These are phyloP conservation scores for Brachyptera putata DNA, from an alignment of 2,888 invertebrate genomes.

Conservation along the genomic window DNA sequence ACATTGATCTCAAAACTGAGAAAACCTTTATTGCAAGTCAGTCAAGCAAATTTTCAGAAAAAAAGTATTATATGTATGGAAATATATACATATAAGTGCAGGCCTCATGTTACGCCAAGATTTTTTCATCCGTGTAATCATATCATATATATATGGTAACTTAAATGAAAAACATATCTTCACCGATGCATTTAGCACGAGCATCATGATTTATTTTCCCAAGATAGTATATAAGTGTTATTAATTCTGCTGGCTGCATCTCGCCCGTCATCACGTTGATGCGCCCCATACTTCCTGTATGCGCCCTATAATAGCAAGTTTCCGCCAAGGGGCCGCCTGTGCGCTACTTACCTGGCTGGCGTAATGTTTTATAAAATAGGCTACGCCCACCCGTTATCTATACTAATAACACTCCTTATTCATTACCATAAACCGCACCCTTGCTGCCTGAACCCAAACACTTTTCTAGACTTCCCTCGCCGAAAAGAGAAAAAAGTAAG, in stretches of 20 bases:
- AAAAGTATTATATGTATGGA: not conserved
- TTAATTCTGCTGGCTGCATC: not conserved
- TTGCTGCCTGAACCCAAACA: not conserved
- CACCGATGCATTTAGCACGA: no score
- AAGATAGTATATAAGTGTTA: no score
- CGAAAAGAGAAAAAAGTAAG: no score
- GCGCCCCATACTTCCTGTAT: not conserved
- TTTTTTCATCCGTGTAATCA: not conserved
- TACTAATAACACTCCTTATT: constrained; percentile 20
- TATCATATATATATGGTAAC: no score
- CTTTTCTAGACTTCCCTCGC: no score
- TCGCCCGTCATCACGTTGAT: not conserved
- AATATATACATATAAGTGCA: no score
- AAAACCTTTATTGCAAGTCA: not conserved
- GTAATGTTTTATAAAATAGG: not conserved
- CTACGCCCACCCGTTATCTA: constrained; percentile 18
- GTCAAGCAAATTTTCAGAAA: not conserved
- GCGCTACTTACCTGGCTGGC: not conserved
- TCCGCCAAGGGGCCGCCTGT: not conserved
- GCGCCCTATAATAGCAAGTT: not conserved
- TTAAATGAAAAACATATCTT: no score
- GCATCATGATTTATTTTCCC: no score
- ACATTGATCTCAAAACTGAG: not conserved
- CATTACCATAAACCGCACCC: constrained; percentile 21
- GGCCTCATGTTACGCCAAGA: not conserved